phyloP scores from a whole-genome alignment of 2,113 vertebrate species.

The Bettongia penicillata region DNA sequence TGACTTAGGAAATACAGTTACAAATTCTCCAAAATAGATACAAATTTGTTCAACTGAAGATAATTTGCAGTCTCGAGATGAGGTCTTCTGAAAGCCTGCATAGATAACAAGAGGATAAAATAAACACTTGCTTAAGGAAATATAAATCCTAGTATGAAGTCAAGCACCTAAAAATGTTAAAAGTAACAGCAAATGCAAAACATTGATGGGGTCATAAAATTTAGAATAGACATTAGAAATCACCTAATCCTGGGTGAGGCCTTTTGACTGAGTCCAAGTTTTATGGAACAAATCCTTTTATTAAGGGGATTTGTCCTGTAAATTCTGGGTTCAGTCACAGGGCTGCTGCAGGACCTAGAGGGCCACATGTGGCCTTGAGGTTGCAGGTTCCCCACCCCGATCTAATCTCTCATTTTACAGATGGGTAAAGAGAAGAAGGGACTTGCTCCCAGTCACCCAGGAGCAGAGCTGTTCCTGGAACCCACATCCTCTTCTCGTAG shows the following conservation, averaged over 20 bases:
- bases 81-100: constrained; percentile 53
- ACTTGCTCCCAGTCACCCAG: background rate
- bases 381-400: no score
- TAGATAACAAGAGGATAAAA: background rate
- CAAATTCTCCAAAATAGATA: background rate
- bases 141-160: background rate
- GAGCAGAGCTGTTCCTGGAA: background rate
- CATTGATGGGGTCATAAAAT: background rate
- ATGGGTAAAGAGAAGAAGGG: background rate
- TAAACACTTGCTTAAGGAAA: background rate
- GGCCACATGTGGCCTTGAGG: no score
- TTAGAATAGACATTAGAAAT: background rate
- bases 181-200: background rate
- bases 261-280: no score
- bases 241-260: background rate
- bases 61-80: constrained; percentile 35
- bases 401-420: background rate
- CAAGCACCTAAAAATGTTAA: background rate
- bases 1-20: background rate
- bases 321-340: no score
- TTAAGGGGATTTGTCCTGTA: no score
- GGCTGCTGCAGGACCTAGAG: no score
- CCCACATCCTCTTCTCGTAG: background rate
- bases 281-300: no score
- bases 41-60: background rate